These are phyloP conservation scores for Cirrhinus mrigala DNA, from an alignment of 2,797 vertebrate genomes.

Conservation along the genomic window DNA sequence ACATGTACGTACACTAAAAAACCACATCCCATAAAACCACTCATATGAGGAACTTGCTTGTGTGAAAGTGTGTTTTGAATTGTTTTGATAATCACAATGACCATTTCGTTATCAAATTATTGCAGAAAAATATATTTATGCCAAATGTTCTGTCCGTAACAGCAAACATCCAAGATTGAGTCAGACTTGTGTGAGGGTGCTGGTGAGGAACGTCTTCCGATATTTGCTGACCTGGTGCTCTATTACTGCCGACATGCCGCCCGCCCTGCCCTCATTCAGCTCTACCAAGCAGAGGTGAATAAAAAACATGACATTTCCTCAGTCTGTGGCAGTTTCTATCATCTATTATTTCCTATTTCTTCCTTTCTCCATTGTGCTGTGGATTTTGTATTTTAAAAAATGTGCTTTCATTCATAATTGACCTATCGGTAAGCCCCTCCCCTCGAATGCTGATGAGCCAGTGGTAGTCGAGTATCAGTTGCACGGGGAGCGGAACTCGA, in stretches of 20 bases:
- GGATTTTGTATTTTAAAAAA: too few relatives aligned
- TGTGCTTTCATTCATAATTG: too few relatives aligned
- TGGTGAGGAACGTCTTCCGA: conserved; percentile 84
- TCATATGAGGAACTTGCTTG: conserved; percentile 26
- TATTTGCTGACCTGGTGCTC: conserved; percentile 93
- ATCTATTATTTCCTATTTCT: neutral
- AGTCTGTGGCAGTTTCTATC: neutral
- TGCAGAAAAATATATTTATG: neutral
- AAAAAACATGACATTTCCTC: conserved; percentile 11
- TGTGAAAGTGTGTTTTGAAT: conserved; percentile 26
- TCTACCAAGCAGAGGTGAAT: conserved; percentile 94
- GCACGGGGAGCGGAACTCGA: too few relatives aligned
- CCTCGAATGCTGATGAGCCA: too few relatives aligned
- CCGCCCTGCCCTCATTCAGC: conserved; percentile 87
- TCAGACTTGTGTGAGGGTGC: conserved; percentile 76
- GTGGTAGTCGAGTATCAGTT: too few relatives aligned
- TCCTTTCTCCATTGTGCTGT: neutral
- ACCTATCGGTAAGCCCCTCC: too few relatives aligned
- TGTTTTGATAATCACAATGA: conserved; percentile 27
- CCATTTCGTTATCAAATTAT: neutral
- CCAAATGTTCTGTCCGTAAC: conserved; percentile 21
- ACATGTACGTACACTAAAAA: neutral
- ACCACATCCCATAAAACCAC: conserved; percentile 31
- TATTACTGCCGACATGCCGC: conserved; percentile 93
- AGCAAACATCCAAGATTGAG: conserved; percentile 87